Base-by-base conservation (phyloP, 2,797 vertebrate genomes). In the Micrastur ruficollis region DNA sequence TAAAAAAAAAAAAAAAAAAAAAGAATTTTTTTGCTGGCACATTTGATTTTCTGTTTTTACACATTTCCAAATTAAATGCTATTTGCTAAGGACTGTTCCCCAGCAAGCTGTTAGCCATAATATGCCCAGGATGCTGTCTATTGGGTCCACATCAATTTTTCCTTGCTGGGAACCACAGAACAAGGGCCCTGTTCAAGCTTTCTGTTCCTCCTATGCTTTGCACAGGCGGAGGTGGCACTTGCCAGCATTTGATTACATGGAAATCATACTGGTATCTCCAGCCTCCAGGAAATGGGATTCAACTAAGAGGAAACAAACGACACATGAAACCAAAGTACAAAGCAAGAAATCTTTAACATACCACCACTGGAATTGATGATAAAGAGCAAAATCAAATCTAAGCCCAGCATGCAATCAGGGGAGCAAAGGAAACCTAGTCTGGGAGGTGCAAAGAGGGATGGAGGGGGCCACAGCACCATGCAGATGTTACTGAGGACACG, bases 401-500 rank as follows among this genome's bases (percentile, higher is more conserved):
- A 68, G 55, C 6, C 16, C 75, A 38, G 44, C 1, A 1, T 2
- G 29, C 40, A 25, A 56, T 6, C 14, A 66, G 59, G 6, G 16
- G 18, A 81, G 52, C 5, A 17, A 20, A 47, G 38, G 46, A 55
- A 74, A 9, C 9, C 8, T 7, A 5, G 36, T 4, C 3, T 16
- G 40, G 65, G 12, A 52, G 47, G 11, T 2, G 23, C 27, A 11
- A 14, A 12, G 42, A 29, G 19, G 58, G 32, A 23, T 2, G 9
- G 36, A 23, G 36, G 14, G 46, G 27, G 52, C 10, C 34, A 5
- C 11, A 23, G 81, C 68, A 31, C 17, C 25, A 3, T 0, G 0
- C 2, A 0, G 2, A 3, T 4, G n/a, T 4, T 18, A 3, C 59
- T 0, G 1, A 34, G 79, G 83, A 6, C 52, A 16, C 0, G 0